Base-by-base conservation (phyloP, 2,888 invertebrate genomes). In the Eupithecia pulchellata region DNA sequence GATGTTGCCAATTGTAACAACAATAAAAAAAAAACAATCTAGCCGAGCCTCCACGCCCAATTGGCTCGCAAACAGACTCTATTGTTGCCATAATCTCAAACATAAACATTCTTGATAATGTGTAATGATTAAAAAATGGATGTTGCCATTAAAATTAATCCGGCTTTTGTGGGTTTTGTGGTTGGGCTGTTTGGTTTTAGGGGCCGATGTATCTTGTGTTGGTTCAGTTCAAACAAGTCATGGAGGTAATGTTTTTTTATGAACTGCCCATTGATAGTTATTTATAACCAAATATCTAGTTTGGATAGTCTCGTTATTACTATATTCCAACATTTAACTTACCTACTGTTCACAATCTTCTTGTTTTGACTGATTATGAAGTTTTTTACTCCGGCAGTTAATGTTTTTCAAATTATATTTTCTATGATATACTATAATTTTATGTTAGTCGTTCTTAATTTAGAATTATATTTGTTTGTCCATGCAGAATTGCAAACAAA, bases 61-160 rank as follows among this genome's bases (percentile, higher is more conserved):
- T 84, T 86, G 81, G 78, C 80, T 77, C 75, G 78, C 81, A 82
- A 81, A 84, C 79, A 76, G 69, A 77, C 79, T 60, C 81, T 68
- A 73, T 85, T 86, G 85, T 86, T 79, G 25, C 0, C 66, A 3
- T 84, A 83, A 86, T 83, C 86, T 81, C 52, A 69, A 77, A 82
- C 69, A 82, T 80, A 84, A 86, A 85, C 75, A 82, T 27, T 42
- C 72, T 75, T 77, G 73, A 72, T 76, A 73, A 75, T 76, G 66
- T 77, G 70, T 79, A 76, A 79, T 81, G 47, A 76, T 78, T 76
- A 70, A 80, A 82, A 81, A 79, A 80, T 79, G 68, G 73, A 75
- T 80, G 76, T 74, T 77, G 66, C 30, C 27, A 25, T 71, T 58
- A 64, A 66, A 69, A 66, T 74, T 75, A 69, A 64, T 47, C 71